phyloP scores from a whole-genome alignment of 2,113 vertebrate species.

The Pterocles burchelli region DNA sequence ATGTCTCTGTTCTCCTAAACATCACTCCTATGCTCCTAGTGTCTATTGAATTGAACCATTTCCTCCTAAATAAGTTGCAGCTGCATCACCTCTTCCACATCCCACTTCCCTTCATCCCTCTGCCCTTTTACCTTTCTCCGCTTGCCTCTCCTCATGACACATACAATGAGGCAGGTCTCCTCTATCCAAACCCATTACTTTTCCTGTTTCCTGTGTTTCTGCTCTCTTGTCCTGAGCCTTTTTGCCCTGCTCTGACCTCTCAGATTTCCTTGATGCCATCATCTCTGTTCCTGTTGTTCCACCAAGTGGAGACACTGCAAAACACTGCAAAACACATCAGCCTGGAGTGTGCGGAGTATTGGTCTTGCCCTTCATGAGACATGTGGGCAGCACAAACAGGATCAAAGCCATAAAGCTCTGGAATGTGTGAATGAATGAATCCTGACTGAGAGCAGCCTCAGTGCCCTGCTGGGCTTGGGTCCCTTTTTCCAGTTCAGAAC shows the following conservation, averaged over 20 bases:
- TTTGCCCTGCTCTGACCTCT: not conserved
- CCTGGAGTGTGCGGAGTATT: not conserved
- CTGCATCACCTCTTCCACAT: not conserved
- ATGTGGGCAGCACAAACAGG: not conserved
- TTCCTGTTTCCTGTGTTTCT: not conserved
- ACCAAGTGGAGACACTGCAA: not conserved
- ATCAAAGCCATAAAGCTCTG: not conserved
- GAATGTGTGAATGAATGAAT: too few relatives aligned
- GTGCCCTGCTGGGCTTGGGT: not conserved
- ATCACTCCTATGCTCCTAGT: not conserved
- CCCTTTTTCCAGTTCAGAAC: not conserved
- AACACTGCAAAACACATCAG: not conserved
- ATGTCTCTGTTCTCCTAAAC: not conserved
- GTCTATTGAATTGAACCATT: not conserved
- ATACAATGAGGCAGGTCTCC: not conserved
- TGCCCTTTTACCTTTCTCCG: not conserved
- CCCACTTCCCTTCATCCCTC: not conserved
- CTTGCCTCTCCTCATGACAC: not conserved
- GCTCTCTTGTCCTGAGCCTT: not conserved
- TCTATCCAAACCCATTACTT: not conserved
- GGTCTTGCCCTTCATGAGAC: not conserved
- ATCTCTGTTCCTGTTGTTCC: not conserved
- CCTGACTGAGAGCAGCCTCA: not conserved
- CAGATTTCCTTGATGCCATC: not conserved
- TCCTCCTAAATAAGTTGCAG: not conserved